phyloP scores from a whole-genome alignment of 1,140 invertebrate species.

The Pararge aegeria region DNA sequence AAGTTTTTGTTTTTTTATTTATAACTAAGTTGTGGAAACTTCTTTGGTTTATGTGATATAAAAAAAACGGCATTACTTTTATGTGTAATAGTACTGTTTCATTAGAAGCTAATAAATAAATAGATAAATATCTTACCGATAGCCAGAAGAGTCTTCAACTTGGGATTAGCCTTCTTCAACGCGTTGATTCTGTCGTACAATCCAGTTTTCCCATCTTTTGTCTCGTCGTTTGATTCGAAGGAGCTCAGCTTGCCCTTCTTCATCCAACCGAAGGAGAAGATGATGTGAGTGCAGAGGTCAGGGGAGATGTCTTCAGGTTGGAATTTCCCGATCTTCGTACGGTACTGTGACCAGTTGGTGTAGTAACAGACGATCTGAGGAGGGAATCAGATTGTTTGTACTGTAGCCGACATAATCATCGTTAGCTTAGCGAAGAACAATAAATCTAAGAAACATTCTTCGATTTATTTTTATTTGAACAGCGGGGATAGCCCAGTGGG shows the following conservation, averaged over 20 bases:
- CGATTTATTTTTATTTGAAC: too few species aligned
- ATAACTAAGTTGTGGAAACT: too few species aligned
- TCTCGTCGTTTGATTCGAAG: conserved; percentile 95
- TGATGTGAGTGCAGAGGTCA: conserved; percentile 96
- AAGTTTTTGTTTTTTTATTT: too few species aligned
- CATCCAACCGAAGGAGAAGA: conserved; percentile 98
- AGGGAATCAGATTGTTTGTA: background rate
- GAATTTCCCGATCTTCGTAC: conserved; percentile 95
- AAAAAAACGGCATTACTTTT: too few species aligned
- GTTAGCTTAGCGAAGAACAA: too few species aligned
- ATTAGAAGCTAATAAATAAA: conserved; percentile 4
- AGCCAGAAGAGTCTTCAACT: conserved; percentile 92
- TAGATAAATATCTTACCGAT: conserved; percentile 84
- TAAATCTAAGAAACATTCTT: too few species aligned
- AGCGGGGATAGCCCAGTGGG: too few species aligned
- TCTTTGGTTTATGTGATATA: too few species aligned
- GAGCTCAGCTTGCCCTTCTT: conserved; percentile 96
- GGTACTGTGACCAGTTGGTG: conserved; percentile 98
- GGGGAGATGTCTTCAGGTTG: conserved; percentile 96
- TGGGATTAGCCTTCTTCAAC: conserved; percentile 93
- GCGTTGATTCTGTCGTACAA: conserved; percentile 92
- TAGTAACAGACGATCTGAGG: conserved; percentile 94
- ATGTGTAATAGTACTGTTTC: too few species aligned
- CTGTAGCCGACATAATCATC: too few species aligned
- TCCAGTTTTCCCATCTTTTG: conserved; percentile 94